Conservation (phyloP, 1,140 invertebrate species). For the Lucilia cuprina region DNA sequence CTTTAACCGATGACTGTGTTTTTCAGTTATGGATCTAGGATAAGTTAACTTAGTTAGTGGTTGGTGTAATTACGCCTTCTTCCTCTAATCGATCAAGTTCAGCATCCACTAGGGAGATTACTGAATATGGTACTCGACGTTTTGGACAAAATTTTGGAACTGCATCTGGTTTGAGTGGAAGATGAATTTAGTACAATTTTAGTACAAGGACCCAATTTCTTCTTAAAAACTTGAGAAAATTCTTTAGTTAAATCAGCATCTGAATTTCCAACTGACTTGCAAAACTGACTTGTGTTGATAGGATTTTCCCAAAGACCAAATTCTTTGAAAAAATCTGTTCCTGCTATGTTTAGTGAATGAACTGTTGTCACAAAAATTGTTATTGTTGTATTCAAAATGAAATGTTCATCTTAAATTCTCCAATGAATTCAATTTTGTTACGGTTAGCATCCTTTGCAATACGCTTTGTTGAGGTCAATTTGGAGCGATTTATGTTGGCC, state of each 20-base stretch:
- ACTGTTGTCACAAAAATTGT: background rate
- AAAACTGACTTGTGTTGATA: conserved; percentile 22
- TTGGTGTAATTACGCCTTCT: conserved; percentile 29
- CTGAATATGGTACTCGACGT: conserved; percentile 23
- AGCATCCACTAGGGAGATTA: conserved; percentile 2
- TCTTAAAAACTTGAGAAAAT: conserved; percentile 15
- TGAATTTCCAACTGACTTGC: background rate
- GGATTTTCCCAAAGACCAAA: conserved; percentile 26
- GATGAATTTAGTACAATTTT: conserved; percentile 29
- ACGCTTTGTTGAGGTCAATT: background rate
- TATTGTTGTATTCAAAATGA: background rate
- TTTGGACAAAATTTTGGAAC: too few species aligned
- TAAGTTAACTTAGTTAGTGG: too few species aligned
- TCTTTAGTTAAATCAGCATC: background rate
- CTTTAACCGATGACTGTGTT: too few species aligned
- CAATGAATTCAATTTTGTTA: conserved; percentile 6
- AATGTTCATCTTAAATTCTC: background rate
- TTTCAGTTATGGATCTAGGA: too few species aligned
- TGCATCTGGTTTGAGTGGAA: conserved; percentile 19
- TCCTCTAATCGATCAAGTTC: conserved; percentile 32
- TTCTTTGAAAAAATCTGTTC: conserved; percentile 17
- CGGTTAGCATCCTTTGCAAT: background rate
- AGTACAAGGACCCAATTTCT: conserved; percentile 9
- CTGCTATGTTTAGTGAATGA: too few species aligned
- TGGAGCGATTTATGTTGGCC: background rate